phyloP scores from a whole-genome alignment of 2,113 vertebrate genomes.

The Pachyramphus minor region DNA sequence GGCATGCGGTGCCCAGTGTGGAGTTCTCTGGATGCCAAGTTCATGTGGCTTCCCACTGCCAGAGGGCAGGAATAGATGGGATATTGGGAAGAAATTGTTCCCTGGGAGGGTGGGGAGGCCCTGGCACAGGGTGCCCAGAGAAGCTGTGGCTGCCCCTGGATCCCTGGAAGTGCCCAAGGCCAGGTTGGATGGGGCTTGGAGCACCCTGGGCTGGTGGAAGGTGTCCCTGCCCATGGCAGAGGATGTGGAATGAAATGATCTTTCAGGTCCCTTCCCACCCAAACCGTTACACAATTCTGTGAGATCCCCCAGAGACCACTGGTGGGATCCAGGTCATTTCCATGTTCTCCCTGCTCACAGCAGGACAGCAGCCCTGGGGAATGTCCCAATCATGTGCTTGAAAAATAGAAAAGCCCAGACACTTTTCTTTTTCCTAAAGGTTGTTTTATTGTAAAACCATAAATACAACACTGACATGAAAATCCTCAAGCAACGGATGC shows the following conservation, averaged over 20 bases:
- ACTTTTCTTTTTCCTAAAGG: conserved; percentile 65
- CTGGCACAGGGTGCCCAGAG: background rate
- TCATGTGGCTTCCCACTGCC: background rate
- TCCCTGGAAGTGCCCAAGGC: background rate
- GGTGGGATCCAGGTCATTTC: too few relatives aligned
- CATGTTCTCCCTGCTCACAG: background rate
- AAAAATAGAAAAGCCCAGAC: background rate
- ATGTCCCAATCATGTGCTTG: background rate
- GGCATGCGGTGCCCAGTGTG: background rate
- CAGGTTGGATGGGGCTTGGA: background rate
- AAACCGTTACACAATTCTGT: background rate
- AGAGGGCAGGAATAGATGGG: background rate
- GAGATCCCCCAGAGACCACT: background rate
- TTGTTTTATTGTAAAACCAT: conserved; percentile 83
- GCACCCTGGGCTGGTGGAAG: background rate
- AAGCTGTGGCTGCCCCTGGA: background rate
- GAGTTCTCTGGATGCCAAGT: background rate
- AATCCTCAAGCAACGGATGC: conserved; percentile 76
- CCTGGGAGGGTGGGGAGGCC: background rate
- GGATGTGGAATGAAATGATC: background rate
- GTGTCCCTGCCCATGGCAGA: background rate
- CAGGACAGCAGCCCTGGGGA: background rate
- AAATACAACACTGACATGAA: conserved; percentile 84
- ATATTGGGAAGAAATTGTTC: background rate
- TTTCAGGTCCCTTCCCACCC: background rate